Percentiles rank a stretch among this genome's conserved stretches.
phyloP scores from a whole-genome alignment of 2,888 invertebrate genomes.

The Xestia ashworthii region DNA sequence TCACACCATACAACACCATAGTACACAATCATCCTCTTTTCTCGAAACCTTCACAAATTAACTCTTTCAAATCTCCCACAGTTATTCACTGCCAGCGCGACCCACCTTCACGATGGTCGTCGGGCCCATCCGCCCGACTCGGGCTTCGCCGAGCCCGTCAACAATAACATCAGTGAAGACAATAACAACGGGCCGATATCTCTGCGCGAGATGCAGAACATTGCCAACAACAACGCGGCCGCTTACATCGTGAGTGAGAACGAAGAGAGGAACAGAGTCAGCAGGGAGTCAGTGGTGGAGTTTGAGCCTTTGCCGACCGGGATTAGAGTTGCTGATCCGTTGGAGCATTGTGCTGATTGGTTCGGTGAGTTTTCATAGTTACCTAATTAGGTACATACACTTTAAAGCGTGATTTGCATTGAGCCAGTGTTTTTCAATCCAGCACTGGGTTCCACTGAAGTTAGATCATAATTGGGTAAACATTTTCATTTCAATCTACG shows the following conservation, averaged over 20 bases:
- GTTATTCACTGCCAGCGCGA: conserved; percentile 85
- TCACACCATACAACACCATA: conserved; percentile 27
- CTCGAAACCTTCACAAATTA: background rate
- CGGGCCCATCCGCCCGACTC: conserved; percentile 84
- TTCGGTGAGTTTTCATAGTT: conserved; percentile 79
- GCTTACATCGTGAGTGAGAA: conserved; percentile 89
- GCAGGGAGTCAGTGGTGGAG: conserved; percentile 86
- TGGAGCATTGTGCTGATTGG: conserved; percentile 86
- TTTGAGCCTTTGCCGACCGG: conserved; percentile 85
- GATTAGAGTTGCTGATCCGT: conserved; percentile 81
- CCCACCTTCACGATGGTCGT: conserved; percentile 85
- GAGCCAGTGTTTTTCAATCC: background rate
- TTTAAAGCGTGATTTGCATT: background rate
- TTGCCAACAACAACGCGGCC: conserved; percentile 90
- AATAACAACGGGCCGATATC: conserved; percentile 91
- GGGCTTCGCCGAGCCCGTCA: conserved; percentile 85
- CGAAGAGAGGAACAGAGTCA: conserved; percentile 85
- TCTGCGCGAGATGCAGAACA: conserved; percentile 90
- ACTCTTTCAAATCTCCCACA: conserved; percentile 62
- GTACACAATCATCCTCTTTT: background rate
- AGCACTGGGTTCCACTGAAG: background rate
- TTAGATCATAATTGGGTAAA: background rate
- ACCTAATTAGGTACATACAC: background rate
- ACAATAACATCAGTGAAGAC: conserved; percentile 88
- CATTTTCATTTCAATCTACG: conserved; percentile 1